phyloP scores from a whole-genome alignment of 2,797 vertebrate genomes.

The Ptychobarbus kaznakovi region DNA sequence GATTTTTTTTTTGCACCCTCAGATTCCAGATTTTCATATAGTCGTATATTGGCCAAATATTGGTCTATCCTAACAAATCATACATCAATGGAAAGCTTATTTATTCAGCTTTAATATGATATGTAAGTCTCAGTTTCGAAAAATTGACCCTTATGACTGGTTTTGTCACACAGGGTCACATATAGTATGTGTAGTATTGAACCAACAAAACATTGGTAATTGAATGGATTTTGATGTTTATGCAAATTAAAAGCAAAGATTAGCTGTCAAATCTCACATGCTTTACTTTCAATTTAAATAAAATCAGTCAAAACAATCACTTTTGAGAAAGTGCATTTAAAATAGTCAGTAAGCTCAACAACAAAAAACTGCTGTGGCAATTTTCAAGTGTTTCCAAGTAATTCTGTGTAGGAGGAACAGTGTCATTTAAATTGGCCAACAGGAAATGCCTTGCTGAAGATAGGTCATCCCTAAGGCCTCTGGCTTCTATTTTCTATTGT shows the following conservation, averaged over 20 bases:
- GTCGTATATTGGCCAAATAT: too few relatives aligned
- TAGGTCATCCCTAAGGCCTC: conserved; percentile 50
- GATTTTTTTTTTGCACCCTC: too few relatives aligned
- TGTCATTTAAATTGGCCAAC: conserved; percentile 54
- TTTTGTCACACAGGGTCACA: too few relatives aligned
- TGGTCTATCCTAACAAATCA: too few relatives aligned
- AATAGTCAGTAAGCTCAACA: not conserved
- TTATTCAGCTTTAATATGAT: too few relatives aligned
- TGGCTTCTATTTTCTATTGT: conserved; percentile 53
- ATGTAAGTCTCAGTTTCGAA: too few relatives aligned
- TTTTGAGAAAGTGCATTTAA: not conserved
- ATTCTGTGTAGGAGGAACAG: conserved; percentile 44
- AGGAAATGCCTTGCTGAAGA: conserved; percentile 62
- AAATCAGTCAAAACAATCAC: not conserved
- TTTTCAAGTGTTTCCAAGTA: conserved; percentile 30
- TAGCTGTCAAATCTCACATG: not conserved
- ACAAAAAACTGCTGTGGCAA: not conserved
- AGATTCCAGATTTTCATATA: too few relatives aligned
- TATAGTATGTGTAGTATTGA: too few relatives aligned
- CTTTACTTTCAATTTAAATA: not conserved
- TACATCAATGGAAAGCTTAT: too few relatives aligned
- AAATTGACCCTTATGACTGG: too few relatives aligned
- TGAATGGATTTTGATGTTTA: not conserved
- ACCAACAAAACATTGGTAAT: not conserved
- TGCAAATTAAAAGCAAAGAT: not conserved